Conservation (phyloP, 1,140 invertebrate species). For the Zaprionus ornatus region DNA sequence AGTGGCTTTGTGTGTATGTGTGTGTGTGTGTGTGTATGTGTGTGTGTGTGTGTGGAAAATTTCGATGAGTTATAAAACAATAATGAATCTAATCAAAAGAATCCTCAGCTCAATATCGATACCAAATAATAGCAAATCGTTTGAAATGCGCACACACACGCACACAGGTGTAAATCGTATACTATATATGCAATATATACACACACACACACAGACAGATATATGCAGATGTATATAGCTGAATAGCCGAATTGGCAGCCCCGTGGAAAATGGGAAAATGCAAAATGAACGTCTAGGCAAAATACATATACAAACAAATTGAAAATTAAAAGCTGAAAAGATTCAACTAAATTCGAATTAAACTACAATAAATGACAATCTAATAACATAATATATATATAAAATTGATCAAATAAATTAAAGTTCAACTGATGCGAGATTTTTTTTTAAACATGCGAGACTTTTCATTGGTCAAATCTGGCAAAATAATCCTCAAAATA, state of each 20-base stretch:
- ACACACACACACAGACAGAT: neutral
- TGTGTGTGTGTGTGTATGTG: slow-evolving; percentile 33
- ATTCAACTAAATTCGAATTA: neutral
- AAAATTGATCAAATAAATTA: no score
- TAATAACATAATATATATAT: neutral
- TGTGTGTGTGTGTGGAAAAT: slow-evolving; percentile 64
- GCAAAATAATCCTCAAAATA: no score
- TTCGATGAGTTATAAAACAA: slow-evolving; percentile 77
- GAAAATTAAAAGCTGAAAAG: neutral
- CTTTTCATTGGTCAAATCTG: no score
- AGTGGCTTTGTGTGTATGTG: no score
- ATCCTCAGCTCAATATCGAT: neutral
- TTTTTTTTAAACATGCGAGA: no score
- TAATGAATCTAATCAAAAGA: slow-evolving; percentile 17
- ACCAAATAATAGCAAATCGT: slow-evolving; percentile 1
- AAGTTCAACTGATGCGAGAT: no score
- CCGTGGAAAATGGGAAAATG: slow-evolving; percentile 9
- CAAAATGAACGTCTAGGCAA: neutral
- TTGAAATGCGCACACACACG: neutral
- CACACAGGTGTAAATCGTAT: neutral
- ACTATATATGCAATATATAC: neutral
- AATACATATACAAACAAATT: neutral
- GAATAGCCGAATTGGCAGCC: slow-evolving; percentile 27
- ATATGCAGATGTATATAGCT: neutral
- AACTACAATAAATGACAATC: slow-evolving; percentile 6